Percentiles rank a stretch among this genome's conserved stretches.
Evolutionary conservation across 1,140 invertebrate species (phyloP).

Genomic region (Myzus persicae): DNA sequence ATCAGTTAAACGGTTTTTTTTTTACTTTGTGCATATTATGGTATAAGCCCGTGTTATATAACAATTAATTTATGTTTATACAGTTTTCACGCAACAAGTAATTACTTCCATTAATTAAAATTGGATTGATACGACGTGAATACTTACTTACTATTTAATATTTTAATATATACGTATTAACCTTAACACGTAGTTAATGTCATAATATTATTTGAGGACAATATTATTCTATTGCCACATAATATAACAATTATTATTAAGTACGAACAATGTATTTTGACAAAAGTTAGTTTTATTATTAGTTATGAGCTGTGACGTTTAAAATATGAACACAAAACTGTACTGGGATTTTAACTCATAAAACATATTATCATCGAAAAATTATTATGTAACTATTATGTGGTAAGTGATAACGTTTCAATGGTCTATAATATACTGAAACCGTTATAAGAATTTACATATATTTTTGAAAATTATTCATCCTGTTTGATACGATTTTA

Average conservation of each 20-base stretch:
- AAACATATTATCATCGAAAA: not conserved
- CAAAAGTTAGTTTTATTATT: not conserved
- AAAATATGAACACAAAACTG: not conserved
- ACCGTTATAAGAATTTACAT: not conserved
- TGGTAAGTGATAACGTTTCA: constrained; percentile 1
- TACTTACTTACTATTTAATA: not conserved
- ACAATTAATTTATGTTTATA: not conserved
- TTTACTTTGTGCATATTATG: not conserved
- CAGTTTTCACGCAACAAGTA: not conserved
- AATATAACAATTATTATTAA: not conserved
- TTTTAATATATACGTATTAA: not conserved
- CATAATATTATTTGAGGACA: not conserved
- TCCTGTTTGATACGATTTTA: not conserved
- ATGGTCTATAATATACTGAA: not conserved
- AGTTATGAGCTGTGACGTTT: not conserved
- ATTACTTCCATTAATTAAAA: not conserved
- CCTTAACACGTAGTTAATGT: not conserved
- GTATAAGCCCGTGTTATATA: not conserved
- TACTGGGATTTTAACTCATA: not conserved
- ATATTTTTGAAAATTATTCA: not conserved
- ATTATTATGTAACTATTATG: not conserved
- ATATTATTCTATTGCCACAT: not conserved
- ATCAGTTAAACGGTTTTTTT: constrained; percentile 1
- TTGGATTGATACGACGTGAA: not conserved
- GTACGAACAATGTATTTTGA: not conserved